Percentiles rank a stretch among this genome's conserved stretches.
Conservation (phyloP, 2,113 vertebrate genomes). For the Rattus rattus region DNA sequence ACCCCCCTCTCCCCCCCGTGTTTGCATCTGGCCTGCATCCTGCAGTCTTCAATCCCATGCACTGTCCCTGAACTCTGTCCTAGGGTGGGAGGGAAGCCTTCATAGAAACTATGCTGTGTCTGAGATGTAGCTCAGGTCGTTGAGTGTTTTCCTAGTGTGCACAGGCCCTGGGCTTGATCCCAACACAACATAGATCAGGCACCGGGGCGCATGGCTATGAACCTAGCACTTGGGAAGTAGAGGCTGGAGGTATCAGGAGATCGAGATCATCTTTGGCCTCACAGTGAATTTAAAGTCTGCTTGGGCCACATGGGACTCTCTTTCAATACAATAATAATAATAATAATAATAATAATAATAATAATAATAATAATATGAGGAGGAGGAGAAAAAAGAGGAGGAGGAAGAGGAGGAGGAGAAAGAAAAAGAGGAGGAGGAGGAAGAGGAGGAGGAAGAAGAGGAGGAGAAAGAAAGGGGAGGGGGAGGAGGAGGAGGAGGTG, state of each 20-base stretch:
- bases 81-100: not conserved
- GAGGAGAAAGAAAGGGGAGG: not conserved
- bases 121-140: not conserved
- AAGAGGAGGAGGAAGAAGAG: no score
- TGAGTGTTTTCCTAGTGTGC: not conserved
- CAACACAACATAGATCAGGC: not conserved
- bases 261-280: no score
- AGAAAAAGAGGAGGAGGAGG: no score
- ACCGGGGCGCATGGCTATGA: not conserved
- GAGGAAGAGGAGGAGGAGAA: no score
- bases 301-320: not conserved
- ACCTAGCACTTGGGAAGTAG: not conserved
- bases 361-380: no score
- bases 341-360: no score
- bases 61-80: not conserved
- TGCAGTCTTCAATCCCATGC: not conserved
- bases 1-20: no score
- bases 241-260: not conserved
- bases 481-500: not conserved
- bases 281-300: not conserved
- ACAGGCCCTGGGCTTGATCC: not conserved
- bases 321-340: not conserved
- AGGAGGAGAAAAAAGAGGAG: no score
- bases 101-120: not conserved
- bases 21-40: not conserved